These are phyloP conservation scores for Charadrius vociferus DNA, from an alignment of 2,113 vertebrate genomes.

Conservation along the genomic window DNA sequence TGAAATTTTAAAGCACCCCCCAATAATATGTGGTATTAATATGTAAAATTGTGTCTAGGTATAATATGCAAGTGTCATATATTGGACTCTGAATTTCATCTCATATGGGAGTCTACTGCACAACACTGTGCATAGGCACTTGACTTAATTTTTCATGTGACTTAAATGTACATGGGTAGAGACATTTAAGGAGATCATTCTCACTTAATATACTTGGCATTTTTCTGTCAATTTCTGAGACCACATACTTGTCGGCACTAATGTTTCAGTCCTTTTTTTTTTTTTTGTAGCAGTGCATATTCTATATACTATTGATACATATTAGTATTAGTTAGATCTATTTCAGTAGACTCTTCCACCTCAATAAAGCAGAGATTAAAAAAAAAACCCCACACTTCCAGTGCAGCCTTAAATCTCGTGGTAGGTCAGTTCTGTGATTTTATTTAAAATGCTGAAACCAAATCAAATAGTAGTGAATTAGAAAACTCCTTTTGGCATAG, in stretches of 20 bases:
- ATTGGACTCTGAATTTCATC: not conserved
- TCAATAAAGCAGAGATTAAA: not conserved
- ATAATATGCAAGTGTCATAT: not conserved
- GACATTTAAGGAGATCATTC: not conserved
- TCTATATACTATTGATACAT: not conserved
- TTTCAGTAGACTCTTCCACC: not conserved
- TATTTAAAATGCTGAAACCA: not conserved
- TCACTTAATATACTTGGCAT: not conserved
- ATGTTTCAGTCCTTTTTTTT: not conserved
- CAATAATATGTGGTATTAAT: not conserved
- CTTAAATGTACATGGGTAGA: not conserved
- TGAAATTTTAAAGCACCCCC: not conserved
- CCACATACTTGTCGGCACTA: not conserved
- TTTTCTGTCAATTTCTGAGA: not conserved
- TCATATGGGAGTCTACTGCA: not conserved
- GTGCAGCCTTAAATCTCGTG: not conserved
- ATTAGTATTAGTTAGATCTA: not conserved
- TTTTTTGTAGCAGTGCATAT: not conserved
- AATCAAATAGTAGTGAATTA: not conserved
- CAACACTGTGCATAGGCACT: not conserved
- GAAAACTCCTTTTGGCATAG: not conserved
- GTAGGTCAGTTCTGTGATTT: not conserved
- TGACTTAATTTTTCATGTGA: not conserved
- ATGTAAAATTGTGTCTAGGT: not conserved
- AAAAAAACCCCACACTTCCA: not conserved